These are phyloP conservation scores for Antheraea yamamai DNA, from an alignment of 2,888 invertebrate genomes.

Conservation along the genomic window DNA sequence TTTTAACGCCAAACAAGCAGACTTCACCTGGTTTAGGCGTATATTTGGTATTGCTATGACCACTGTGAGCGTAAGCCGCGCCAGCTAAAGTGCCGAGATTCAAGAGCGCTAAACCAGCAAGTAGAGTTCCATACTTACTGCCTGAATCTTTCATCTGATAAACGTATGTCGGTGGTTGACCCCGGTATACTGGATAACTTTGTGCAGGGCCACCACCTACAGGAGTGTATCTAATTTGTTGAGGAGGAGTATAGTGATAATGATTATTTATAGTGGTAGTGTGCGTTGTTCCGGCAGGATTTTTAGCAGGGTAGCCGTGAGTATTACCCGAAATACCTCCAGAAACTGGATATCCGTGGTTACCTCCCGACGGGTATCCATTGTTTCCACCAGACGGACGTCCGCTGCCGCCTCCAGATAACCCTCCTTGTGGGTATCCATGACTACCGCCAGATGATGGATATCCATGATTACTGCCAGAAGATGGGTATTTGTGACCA, in stretches of 20 bases:
- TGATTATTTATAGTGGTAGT: conserved; percentile 57
- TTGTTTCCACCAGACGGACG: conserved; percentile 36
- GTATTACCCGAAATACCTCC: conserved; percentile 33
- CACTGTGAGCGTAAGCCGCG: conserved; percentile 47
- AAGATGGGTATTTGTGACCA: conserved; percentile 40
- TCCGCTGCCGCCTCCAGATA: conserved; percentile 27
- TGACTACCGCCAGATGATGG: conserved; percentile 33
- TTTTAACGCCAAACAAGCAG: conserved; percentile 68
- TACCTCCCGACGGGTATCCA: conserved; percentile 40
- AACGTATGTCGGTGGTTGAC: conserved; percentile 66
- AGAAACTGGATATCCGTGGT: conserved; percentile 40
- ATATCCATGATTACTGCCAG: conserved; percentile 32
- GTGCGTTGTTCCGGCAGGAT: conserved; percentile 35
- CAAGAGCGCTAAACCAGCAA: conserved; percentile 67
- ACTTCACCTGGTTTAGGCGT: conserved; percentile 62
- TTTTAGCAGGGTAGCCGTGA: conserved; percentile 42
- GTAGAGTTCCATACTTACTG: conserved; percentile 69
- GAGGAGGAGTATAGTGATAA: conserved; percentile 68
- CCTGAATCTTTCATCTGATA: conserved; percentile 70
- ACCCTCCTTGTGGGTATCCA: conserved; percentile 38
- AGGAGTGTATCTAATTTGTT: conserved; percentile 62
- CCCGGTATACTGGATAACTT: conserved; percentile 66
- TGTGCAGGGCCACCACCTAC: conserved; percentile 52
- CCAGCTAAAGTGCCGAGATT: conserved; percentile 69
- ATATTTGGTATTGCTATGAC: conserved; percentile 41